Evolutionary conservation across 2,113 vertebrate genomes (phyloP), one percentile per base, ranked within the genome.

Genomic region (Melanostigma gelatinosum): DNA sequence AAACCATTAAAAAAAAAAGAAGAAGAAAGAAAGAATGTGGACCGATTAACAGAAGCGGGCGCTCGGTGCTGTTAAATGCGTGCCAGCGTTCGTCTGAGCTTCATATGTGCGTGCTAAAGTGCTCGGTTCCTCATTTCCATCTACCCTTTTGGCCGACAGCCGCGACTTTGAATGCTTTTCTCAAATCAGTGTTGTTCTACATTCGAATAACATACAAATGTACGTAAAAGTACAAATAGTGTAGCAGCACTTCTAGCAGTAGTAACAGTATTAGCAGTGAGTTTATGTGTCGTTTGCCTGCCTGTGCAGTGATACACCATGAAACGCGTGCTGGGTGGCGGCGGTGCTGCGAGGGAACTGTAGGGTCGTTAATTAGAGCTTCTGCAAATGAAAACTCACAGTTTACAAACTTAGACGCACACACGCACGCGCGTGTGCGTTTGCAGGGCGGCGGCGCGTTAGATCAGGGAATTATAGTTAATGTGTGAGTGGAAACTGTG

Each of bases 401-500:
- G 80, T 87, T 86, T 75, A 83, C 54, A 58, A 79, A 87, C 20
- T 68, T 32, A 46, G 42, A 80, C 50, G 42, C 54, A 29, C 62
- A 60, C 44, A 64, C 44, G 6, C 62, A 68, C 36, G 46, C 36
- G 46, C n/a, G 6, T n/a, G 32, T 50, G 63, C 34, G 15, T n/a
- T 73, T n/a, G 65, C 67, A 34, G 54, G 65, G 72, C 4, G 52
- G 70, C 63, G 78, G 77, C 85, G 84, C 73, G 85, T 92, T 88
- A 91, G 88, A 87, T 44, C 6, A 79, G 80, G 8, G 48, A 73
- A 85, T 91, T 89, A 86, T 89, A 85, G 75, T 93, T 92, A 86
- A 91, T 87, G 84, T 80, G 83, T 75, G 78, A 89, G 83, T 90
- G 91, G 90, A 93, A 93, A 93, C 82, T 91, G 88, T 67, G 75